phyloP scores from a whole-genome alignment of 2,797 vertebrate species.

The Epinephelus awoara region DNA sequence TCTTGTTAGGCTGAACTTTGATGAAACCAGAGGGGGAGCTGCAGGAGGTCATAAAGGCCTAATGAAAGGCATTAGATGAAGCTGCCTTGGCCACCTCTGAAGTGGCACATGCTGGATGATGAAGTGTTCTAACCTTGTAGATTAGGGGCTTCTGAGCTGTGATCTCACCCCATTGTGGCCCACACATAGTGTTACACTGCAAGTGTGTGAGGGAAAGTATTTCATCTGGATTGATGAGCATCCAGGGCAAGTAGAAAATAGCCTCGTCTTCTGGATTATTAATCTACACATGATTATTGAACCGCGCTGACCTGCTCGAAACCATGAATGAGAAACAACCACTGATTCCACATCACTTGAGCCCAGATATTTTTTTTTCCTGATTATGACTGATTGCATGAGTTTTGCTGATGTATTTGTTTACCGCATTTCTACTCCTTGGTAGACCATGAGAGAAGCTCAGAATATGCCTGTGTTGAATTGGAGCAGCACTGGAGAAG shows the following conservation, averaged over 20 bases:
- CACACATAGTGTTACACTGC: constrained; percentile 65
- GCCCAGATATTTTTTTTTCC: constrained; percentile 27
- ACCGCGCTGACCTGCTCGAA: constrained; percentile 32
- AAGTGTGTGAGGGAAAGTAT: constrained; percentile 31
- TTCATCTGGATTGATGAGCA: constrained; percentile 48
- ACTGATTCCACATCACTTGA: constrained; percentile 8
- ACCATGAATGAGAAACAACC: constrained; percentile 22
- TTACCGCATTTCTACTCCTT: constrained; percentile 41
- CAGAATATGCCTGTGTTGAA: constrained; percentile 31
- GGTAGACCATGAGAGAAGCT: constrained; percentile 37
- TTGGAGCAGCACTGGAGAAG: constrained; percentile 17
- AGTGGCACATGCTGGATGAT: constrained; percentile 56
- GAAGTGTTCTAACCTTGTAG: constrained; percentile 45
- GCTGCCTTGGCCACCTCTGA: constrained; percentile 42
- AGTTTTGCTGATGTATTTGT: constrained; percentile 40
- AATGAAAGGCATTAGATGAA: constrained; percentile 63
- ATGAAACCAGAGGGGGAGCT: constrained; percentile 32
- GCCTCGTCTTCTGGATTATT: constrained; percentile 25
- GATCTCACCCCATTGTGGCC: constrained; percentile 48
- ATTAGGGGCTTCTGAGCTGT: constrained; percentile 64
- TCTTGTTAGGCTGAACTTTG: constrained; percentile 18
- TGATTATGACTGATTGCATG: constrained; percentile 42
- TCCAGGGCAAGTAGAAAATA: constrained; percentile 38
- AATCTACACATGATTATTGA: constrained; percentile 38
- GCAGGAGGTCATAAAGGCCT: constrained; percentile 43